Percentiles rank a stretch among this genome's conserved stretches.
Conservation (phyloP, 2,797 vertebrate species). For the Caiman crocodilus region DNA sequence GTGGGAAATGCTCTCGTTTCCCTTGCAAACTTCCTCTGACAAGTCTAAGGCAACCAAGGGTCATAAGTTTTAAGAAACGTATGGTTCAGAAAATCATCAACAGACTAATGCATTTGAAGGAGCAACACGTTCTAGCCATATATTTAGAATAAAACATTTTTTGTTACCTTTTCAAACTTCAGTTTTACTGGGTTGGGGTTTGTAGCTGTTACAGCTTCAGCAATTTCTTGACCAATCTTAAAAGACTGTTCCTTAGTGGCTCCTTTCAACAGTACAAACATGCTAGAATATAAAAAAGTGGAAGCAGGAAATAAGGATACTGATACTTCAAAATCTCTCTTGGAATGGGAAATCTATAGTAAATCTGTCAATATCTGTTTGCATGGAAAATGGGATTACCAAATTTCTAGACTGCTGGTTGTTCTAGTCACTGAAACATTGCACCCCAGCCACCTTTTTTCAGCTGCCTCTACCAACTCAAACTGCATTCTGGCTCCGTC, state of each 20-base stretch:
- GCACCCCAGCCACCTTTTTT: neutral
- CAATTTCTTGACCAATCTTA: constrained; percentile 96
- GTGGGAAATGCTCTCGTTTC: neutral
- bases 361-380: neutral
- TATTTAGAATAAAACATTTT: neutral
- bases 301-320: constrained; percentile 24
- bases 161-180: constrained; percentile 97
- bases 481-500: neutral
- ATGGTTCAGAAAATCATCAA: neutral
- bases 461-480: too few species aligned
- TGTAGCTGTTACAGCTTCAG: constrained; percentile 95
- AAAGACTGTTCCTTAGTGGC: constrained; percentile 98
- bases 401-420: neutral
- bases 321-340: neutral
- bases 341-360: neutral
- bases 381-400: neutral
- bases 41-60: neutral
- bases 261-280: constrained; percentile 97
- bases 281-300: constrained; percentile 81
- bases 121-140: neutral
- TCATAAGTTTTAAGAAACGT: neutral
- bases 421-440: neutral
- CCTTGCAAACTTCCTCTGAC: neutral
- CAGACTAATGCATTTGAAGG: neutral
- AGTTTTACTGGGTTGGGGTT: constrained; percentile 97